Conservation (phyloP, 2,113 vertebrate genomes). For the Mirounga angustirostris region DNA sequence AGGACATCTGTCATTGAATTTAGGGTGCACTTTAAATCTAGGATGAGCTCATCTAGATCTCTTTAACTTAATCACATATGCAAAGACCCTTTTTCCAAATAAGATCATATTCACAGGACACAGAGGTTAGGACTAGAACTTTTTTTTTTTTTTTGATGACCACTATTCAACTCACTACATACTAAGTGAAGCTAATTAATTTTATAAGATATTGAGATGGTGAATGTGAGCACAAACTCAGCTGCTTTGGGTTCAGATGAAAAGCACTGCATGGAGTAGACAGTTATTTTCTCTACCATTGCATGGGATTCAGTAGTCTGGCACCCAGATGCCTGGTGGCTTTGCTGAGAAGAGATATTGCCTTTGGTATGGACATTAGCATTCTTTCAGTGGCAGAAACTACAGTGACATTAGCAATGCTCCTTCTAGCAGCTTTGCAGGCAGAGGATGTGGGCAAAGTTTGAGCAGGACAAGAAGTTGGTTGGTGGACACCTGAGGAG, state of each 20-base stretch:
- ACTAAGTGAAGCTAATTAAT: background rate
- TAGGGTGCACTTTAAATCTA: background rate
- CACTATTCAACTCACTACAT: background rate
- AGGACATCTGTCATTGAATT: background rate
- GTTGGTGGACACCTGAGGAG: background rate
- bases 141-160: background rate
- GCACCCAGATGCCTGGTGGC: background rate
- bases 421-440: background rate
- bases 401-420: background rate
- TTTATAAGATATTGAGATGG: background rate
- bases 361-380: background rate
- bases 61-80: background rate
- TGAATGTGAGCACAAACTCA: background rate
- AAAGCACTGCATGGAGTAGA: background rate
- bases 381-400: background rate
- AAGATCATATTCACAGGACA: background rate
- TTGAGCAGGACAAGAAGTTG: background rate
- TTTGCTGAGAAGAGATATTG: background rate
- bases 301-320: background rate
- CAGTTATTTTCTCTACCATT: background rate
- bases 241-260: background rate
- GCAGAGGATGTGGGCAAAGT: background rate
- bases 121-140: background rate
- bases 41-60: background rate
- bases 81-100: background rate